Conservation (phyloP, 64 coral and sea anemone genomes). For the Anthopleura sola region DNA sequence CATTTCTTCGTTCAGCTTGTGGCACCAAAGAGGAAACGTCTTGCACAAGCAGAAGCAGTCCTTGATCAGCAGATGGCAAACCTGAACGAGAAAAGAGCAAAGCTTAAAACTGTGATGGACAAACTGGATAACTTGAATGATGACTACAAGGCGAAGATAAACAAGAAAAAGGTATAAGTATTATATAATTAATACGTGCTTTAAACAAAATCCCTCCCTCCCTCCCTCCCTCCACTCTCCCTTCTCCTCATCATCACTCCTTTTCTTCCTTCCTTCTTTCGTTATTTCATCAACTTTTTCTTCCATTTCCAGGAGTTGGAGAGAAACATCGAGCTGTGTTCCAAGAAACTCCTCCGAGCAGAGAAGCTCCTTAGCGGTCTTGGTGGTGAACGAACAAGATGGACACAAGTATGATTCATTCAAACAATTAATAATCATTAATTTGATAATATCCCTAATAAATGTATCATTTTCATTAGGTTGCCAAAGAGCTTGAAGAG, state of each 20-base stretch:
- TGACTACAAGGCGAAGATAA: conserved; percentile 83
- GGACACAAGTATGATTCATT: conserved; percentile 66
- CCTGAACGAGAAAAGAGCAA: conserved; percentile 78
- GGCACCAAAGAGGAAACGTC: conserved; percentile 85
- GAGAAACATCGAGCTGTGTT: conserved; percentile 85
- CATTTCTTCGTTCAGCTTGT: conserved; percentile 52
- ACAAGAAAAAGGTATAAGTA: conserved; percentile 65
- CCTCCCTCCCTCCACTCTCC: background rate
- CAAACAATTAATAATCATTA: background rate
- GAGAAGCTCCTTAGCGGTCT: conserved; percentile 94
- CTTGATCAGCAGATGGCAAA: conserved; percentile 80
- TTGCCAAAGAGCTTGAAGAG: conserved; percentile 71
- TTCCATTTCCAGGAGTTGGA: conserved; percentile 59
- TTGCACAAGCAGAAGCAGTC: conserved; percentile 69
- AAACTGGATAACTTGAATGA: conserved; percentile 92
- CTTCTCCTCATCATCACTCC: too few species aligned
- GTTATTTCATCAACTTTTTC: too few species aligned
- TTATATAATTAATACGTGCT: background rate
- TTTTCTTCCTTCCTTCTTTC: too few species aligned
- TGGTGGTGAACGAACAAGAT: conserved; percentile 86
- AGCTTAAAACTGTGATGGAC: conserved; percentile 79
- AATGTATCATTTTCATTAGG: background rate
- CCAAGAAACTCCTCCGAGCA: conserved; percentile 89
- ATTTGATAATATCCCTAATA: background rate
- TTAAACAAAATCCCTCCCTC: too few species aligned